Conservation (phyloP, 2,113 vertebrate species). For the Brachypteracias leptosomus region DNA sequence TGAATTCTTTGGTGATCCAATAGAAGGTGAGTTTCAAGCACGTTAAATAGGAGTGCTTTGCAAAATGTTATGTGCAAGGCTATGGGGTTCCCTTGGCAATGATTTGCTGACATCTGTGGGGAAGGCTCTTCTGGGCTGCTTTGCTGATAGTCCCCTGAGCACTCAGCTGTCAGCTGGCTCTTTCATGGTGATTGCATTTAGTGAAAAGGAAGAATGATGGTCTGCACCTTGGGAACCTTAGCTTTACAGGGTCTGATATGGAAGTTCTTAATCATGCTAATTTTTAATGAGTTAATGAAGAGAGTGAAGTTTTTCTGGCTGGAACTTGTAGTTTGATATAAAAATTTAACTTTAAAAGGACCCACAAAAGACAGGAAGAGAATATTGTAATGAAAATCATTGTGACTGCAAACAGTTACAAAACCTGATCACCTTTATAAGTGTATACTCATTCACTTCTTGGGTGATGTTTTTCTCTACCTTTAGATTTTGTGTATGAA, state of each 20-base stretch:
- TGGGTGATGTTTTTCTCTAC: not conserved
- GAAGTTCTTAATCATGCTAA: not conserved
- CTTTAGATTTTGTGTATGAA: not conserved
- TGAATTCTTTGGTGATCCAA: constrained; percentile 93
- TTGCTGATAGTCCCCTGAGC: constrained; percentile 13
- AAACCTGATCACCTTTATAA: not conserved
- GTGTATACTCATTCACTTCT: not conserved
- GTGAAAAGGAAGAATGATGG: not conserved
- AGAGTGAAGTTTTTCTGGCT: not conserved
- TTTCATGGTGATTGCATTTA: constrained; percentile 36
- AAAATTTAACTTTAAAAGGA: not conserved
- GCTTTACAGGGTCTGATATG: not conserved
- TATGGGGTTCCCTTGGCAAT: not conserved
- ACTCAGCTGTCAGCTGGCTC: constrained; percentile 14
- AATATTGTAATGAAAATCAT: not conserved
- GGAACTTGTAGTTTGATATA: not conserved
- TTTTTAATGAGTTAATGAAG: not conserved
- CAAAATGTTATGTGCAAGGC: not conserved
- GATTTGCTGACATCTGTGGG: constrained; percentile 14
- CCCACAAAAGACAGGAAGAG: not conserved
- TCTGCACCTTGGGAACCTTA: not conserved
- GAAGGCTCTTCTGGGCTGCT: not conserved
- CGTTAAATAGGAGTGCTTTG: not conserved
- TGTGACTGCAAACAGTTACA: not conserved
- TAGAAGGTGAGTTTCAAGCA: constrained; percentile 80